Conservation (phyloP, 2,888 invertebrate species). For the Odontomyia ornata region DNA sequence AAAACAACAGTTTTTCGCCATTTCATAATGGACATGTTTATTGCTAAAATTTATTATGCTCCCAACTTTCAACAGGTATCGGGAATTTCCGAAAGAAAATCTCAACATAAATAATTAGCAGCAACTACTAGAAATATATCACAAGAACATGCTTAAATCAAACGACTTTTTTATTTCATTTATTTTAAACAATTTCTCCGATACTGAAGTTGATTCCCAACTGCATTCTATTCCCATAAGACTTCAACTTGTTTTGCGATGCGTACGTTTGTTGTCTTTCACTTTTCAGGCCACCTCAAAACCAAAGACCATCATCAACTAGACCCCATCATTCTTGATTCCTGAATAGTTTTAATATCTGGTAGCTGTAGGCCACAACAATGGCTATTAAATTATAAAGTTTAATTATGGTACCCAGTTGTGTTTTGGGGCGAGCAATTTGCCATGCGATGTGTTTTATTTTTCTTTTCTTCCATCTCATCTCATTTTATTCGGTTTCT, state of each 20-base stretch:
- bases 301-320: neutral
- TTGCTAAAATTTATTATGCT: too few relatives aligned
- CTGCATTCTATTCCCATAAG: neutral
- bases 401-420: conserved; percentile 40
- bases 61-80: too few relatives aligned
- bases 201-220: too few relatives aligned
- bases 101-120: too few relatives aligned
- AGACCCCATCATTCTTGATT: neutral
- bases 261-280: neutral
- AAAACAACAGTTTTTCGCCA: too few relatives aligned
- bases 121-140: too few relatives aligned
- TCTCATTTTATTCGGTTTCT: neutral
- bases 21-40: too few relatives aligned
- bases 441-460: neutral
- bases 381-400: conserved; percentile 14
- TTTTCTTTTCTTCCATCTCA: neutral
- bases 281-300: conserved; percentile 27
- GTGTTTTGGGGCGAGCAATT: conserved; percentile 19
- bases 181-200: too few relatives aligned
- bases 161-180: too few relatives aligned
- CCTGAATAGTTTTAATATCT: neutral
- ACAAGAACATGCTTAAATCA: too few relatives aligned
- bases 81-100: too few relatives aligned
- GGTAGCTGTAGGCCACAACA: neutral
- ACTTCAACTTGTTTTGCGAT: neutral